These are phyloP conservation scores for Rhabdomys pumilio DNA, from an alignment of 2,797 vertebrate genomes.

Conservation along the genomic window DNA sequence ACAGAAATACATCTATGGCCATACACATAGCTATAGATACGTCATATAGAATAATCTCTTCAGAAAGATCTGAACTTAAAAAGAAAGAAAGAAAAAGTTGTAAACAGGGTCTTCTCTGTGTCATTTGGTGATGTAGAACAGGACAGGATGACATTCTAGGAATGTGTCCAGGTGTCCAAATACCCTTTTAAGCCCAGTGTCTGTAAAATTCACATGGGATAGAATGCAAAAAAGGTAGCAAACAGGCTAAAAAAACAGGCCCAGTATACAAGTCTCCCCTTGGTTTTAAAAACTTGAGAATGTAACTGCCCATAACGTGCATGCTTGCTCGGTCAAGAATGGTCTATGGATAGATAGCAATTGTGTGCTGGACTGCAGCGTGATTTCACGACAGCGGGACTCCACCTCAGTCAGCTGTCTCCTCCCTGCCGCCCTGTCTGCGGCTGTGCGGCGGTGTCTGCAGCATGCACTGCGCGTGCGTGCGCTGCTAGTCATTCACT, in stretches of 20 bases:
- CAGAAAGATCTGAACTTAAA: conserved; percentile 89
- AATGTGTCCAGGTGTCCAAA: conserved; percentile 86
- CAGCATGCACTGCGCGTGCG: conserved; percentile 91
- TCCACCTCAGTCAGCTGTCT: conserved; percentile 86
- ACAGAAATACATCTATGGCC: conserved; percentile 86
- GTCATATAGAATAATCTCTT: conserved; percentile 88
- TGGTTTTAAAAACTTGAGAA: conserved; percentile 89
- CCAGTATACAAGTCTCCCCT: conserved; percentile 85
- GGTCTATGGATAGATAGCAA: conserved; percentile 82
- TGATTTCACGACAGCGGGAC: conserved; percentile 87
- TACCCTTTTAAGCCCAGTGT: conserved; percentile 87
- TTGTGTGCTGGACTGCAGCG: conserved; percentile 86
- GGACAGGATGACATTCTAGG: conserved; percentile 84
- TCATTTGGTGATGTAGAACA: conserved; percentile 85
- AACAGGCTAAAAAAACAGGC: conserved; percentile 90
- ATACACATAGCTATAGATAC: conserved; percentile 86
- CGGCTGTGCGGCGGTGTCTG: conserved; percentile 82
- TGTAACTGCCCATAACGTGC: conserved; percentile 86
- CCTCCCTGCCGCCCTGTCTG: conserved; percentile 82
- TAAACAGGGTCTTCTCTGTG: conserved; percentile 93
- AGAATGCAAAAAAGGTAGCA: conserved; percentile 91
- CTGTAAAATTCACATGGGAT: conserved; percentile 88
- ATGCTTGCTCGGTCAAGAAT: conserved; percentile 89
- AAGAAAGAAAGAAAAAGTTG: conserved; percentile 89
- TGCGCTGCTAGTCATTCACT: conserved; percentile 89